phyloP scores from a whole-genome alignment of 53 echinoderm and acorn worm species.

The Echinometra lucunter region DNA sequence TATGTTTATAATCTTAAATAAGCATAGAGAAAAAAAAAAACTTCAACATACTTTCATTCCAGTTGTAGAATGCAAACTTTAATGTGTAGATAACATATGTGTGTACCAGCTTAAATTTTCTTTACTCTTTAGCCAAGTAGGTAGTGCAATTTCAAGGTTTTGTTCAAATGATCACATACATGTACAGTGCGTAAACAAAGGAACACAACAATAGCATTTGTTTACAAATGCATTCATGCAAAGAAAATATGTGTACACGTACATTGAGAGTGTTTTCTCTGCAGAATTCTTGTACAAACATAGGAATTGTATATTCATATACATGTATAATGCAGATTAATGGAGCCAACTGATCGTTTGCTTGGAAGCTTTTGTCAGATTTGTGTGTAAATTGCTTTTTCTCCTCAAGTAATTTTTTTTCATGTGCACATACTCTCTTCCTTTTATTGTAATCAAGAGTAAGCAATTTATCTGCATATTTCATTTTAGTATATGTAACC shows the following conservation, averaged over 20 bases:
- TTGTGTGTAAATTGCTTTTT: not conserved
- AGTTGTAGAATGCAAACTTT: too few relatives aligned
- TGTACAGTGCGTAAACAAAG: not conserved
- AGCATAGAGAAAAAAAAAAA: not conserved
- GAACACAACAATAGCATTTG: not conserved
- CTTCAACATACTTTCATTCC: not conserved
- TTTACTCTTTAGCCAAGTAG: not conserved
- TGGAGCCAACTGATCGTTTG: not conserved
- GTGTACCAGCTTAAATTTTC: not conserved
- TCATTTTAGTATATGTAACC: not conserved
- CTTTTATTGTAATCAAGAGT: not conserved
- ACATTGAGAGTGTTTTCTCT: too few relatives aligned
- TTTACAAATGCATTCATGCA: constrained; percentile 1
- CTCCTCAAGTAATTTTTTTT: not conserved
- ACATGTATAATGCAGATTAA: not conserved
- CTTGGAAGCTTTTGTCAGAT: not conserved
- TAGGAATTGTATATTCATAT: not conserved
- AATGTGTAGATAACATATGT: not conserved
- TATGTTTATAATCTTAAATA: not conserved
- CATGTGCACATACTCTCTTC: not conserved
- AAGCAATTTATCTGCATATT: not conserved
- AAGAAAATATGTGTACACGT: not conserved
- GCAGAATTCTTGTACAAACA: not conserved
- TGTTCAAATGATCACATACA: not conserved
- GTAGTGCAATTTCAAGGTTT: not conserved